phyloP scores from a whole-genome alignment of 2,797 vertebrate species.

The Ctenopoma multispine region DNA sequence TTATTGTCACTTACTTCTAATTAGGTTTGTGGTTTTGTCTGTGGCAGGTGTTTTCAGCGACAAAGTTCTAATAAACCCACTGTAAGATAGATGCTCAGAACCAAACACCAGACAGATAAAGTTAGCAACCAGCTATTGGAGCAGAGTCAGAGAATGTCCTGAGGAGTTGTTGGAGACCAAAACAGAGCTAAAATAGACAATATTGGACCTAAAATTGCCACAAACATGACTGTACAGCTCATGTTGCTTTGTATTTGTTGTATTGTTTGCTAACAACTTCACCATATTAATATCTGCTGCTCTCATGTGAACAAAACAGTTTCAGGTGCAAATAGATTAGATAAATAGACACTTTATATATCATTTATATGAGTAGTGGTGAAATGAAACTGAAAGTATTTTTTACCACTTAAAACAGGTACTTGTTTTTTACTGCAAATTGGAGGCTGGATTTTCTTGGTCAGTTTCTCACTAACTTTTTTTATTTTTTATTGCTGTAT shows the following conservation, averaged over 20 bases:
- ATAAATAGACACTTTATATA: neutral
- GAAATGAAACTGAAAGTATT: neutral
- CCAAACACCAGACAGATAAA: neutral
- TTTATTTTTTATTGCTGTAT: constrained; percentile 33
- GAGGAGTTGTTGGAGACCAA: neutral
- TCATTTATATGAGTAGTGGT: neutral
- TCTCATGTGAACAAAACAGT: too few relatives aligned
- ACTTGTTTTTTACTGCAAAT: neutral
- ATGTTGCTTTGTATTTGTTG: too few relatives aligned
- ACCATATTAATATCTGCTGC: too few relatives aligned
- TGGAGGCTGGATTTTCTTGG: neutral
- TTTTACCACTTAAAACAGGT: constrained; percentile 7
- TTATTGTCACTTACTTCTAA: too few relatives aligned
- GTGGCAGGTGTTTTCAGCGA: neutral
- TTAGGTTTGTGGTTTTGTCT: too few relatives aligned
- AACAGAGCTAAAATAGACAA: neutral
- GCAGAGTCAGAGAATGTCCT: neutral
- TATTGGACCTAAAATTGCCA: neutral
- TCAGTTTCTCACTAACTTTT: constrained; percentile 8
- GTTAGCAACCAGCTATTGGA: neutral
- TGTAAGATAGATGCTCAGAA: neutral
- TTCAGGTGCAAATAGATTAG: neutral
- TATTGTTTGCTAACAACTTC: too few relatives aligned
- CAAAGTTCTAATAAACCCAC: too few relatives aligned
- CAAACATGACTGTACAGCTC: too few relatives aligned